phyloP scores from a whole-genome alignment of 2,888 invertebrate genomes.

The Plemyria rubiginata region DNA sequence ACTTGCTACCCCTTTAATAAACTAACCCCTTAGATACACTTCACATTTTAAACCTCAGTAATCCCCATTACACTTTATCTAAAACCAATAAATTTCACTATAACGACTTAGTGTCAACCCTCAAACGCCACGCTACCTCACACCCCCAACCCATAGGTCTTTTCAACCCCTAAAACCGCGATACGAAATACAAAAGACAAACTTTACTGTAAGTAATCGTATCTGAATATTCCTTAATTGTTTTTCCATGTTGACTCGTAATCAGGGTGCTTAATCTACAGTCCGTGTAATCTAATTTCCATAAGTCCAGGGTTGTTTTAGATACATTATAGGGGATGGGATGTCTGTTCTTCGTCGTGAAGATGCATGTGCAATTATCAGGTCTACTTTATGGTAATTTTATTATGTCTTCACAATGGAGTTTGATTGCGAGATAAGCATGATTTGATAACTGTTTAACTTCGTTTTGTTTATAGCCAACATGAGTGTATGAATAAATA shows the following conservation, averaged over 20 bases:
- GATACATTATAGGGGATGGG: slow-evolving; percentile 30
- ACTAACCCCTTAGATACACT: slow-evolving; percentile 42
- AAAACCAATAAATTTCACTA: slow-evolving; percentile 76
- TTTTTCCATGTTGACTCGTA: slow-evolving; percentile 79
- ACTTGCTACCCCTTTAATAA: slow-evolving; percentile 5
- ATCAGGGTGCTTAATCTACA: slow-evolving; percentile 72
- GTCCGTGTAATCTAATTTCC: slow-evolving; percentile 76
- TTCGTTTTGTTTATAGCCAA: slow-evolving; percentile 9
- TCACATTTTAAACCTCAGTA: slow-evolving; percentile 59
- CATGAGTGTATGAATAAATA: too few relatives aligned
- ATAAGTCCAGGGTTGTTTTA: slow-evolving; percentile 53
- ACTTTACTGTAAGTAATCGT: slow-evolving; percentile 79
- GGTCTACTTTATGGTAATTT: slow-evolving; percentile 43
- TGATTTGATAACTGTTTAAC: background rate
- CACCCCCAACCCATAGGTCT: slow-evolving; percentile 54
- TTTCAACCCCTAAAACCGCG: slow-evolving; percentile 68
- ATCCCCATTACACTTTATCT: slow-evolving; percentile 74
- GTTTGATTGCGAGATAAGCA: slow-evolving; percentile 20
- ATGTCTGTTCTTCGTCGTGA: slow-evolving; percentile 63
- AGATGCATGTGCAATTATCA: slow-evolving; percentile 69
- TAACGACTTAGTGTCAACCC: slow-evolving; percentile 72
- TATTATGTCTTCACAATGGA: slow-evolving; percentile 39
- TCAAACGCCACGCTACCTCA: slow-evolving; percentile 62
- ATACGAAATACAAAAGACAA: slow-evolving; percentile 76
- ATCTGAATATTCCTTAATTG: slow-evolving; percentile 79